Evolutionary conservation across 2,797 vertebrate species (phyloP).

Genomic region (Brachyrhaphis roseni): DNA sequence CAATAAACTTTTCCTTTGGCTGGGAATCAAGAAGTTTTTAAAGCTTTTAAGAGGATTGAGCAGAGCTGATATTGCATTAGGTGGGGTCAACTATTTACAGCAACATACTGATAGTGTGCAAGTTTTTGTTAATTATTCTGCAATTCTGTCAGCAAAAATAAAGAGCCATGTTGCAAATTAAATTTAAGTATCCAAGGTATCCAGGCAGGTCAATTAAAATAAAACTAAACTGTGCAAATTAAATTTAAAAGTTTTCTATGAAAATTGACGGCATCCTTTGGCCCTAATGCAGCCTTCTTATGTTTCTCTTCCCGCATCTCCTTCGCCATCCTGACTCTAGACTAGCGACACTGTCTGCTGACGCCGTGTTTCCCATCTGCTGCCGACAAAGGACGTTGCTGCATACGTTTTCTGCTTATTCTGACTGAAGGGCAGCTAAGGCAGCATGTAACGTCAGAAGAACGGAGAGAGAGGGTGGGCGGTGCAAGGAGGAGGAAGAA

Average conservation of each 20-base stretch:
- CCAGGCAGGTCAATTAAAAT: constrained; percentile 16
- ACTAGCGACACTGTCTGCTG: constrained; percentile 19
- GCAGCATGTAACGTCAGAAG: constrained; percentile 26
- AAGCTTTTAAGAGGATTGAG: constrained; percentile 68
- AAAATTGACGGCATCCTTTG: background rate
- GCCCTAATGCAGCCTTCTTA: constrained; percentile 3
- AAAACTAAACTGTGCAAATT: constrained; percentile 2
- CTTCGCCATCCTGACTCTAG: constrained; percentile 22
- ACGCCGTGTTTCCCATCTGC: constrained; percentile 17
- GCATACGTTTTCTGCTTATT: constrained; percentile 43
- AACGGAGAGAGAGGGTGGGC: constrained; percentile 5
- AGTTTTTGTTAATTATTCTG: background rate
- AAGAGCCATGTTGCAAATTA: background rate
- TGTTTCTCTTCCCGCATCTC: background rate
- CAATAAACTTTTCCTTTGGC: constrained; percentile 2
- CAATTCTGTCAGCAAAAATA: background rate
- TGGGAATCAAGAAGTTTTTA: constrained; percentile 42
- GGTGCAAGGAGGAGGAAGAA: background rate
- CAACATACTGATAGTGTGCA: constrained; percentile 28
- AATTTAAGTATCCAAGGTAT: background rate
- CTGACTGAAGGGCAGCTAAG: constrained; percentile 33
- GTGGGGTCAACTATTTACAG: constrained; percentile 43
- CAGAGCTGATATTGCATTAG: constrained; percentile 39
- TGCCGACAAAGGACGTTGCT: constrained; percentile 37
- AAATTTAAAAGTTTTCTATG: background rate